Conservation (phyloP, 2,888 invertebrate genomes). For the Homarus gammarus region DNA sequence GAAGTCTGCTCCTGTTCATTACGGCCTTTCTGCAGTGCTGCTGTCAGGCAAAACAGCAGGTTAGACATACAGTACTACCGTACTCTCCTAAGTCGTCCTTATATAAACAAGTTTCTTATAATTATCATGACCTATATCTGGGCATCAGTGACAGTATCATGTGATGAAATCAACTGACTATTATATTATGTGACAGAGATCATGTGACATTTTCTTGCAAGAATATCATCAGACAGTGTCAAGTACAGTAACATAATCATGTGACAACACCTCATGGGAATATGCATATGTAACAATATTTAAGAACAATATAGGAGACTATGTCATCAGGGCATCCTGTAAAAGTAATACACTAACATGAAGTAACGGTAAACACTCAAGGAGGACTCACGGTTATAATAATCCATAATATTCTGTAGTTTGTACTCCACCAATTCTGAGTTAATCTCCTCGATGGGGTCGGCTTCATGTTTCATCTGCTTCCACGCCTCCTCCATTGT, state of each 20-base stretch:
- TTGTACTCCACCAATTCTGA: slow-evolving; percentile 6
- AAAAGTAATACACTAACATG: background rate
- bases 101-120: too few species aligned
- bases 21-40: background rate
- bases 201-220: too few species aligned
- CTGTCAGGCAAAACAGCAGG: background rate
- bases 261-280: too few species aligned
- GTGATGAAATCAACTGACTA: too few species aligned
- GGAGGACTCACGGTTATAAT: background rate
- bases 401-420: background rate
- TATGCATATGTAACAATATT: too few species aligned
- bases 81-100: background rate
- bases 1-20: background rate
- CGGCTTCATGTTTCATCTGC: background rate
- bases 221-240: too few species aligned
- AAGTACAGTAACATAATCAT: too few species aligned
- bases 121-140: too few species aligned
- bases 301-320: too few species aligned
- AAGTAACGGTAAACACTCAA: background rate
- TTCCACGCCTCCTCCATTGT: background rate
- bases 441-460: background rate
- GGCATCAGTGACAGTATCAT: too few species aligned
- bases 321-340: too few species aligned
- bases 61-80: background rate
- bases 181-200: too few species aligned